A percentile compares a stretch with the other conserved stretches of the same genome.
These are phyloP conservation scores for Cranoglanis bouderius DNA, from an alignment of 2,113 vertebrate species.

Conservation along the genomic window DNA sequence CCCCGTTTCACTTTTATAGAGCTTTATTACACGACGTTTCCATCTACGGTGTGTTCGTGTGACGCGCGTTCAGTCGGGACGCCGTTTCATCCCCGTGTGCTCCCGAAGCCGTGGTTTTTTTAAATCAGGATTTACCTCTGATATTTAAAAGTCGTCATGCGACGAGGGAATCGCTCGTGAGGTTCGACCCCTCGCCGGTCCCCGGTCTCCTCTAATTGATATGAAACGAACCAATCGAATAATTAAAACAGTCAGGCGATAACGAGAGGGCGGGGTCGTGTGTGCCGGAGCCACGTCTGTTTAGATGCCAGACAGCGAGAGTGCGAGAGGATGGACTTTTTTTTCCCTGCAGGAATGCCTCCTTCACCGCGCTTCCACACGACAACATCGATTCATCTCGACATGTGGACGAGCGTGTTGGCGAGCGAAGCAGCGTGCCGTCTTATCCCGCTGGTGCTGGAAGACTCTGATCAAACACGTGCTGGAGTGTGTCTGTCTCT, in stretches of 20 bases:
- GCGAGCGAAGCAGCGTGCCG: neutral
- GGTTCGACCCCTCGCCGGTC: neutral
- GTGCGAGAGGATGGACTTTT: slow-evolving; percentile 9
- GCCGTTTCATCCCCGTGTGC: neutral
- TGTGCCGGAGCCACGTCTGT: neutral
- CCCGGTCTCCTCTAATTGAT: neutral
- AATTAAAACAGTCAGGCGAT: neutral
- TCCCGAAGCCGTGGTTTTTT: neutral
- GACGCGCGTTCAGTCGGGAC: neutral
- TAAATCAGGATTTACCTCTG: neutral
- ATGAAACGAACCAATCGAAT: neutral
- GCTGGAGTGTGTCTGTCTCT: neutral
- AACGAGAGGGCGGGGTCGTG: neutral
- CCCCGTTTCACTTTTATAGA: neutral
- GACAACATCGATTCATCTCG: slow-evolving; percentile 14
- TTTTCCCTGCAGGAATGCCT: neutral
- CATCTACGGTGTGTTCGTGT: neutral
- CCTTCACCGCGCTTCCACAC: slow-evolving; percentile 12
- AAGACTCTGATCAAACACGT: slow-evolving; percentile 1
- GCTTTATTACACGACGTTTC: neutral
- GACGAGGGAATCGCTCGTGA: neutral
- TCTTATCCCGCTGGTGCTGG: slow-evolving; percentile 2
- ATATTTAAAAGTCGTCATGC: neutral
- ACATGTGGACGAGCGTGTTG: neutral
- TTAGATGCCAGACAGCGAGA: slow-evolving; percentile 33